A percentile compares a stretch with the other conserved stretches of the same genome.
Conservation (phyloP, 2,888 invertebrate genomes). For the Heliconius erato region DNA sequence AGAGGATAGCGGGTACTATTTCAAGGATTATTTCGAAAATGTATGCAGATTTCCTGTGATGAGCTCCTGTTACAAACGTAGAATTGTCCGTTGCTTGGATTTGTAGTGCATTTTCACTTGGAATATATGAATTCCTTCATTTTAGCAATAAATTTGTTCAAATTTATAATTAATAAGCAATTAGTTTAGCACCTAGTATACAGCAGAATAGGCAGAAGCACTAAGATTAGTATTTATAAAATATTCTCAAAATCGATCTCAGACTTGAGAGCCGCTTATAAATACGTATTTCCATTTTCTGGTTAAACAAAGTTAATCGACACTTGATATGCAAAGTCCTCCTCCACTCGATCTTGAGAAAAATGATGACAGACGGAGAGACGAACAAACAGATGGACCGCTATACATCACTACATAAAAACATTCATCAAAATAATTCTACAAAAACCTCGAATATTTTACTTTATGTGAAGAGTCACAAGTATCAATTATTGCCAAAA, state of each 20-base stretch:
- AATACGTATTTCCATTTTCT: too few species aligned
- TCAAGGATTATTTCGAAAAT: conserved; percentile 3
- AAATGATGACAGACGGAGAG: too few species aligned
- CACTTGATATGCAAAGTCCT: background rate
- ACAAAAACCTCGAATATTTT: background rate
- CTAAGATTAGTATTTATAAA: too few species aligned
- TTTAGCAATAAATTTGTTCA: background rate
- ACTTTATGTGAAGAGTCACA: background rate
- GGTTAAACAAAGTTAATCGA: too few species aligned
- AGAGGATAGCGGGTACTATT: background rate
- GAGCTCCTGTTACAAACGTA: background rate
- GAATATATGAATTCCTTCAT: background rate
- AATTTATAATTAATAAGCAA: too few species aligned
- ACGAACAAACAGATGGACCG: background rate
- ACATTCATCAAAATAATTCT: background rate
- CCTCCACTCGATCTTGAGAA: background rate
- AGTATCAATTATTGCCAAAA: conserved; percentile 2
- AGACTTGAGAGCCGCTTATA: too few species aligned
- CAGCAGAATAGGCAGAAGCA: too few species aligned
- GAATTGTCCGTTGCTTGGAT: background rate
- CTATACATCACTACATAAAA: background rate
- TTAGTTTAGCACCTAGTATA: too few species aligned
- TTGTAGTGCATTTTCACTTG: background rate
- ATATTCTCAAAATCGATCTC: too few species aligned
- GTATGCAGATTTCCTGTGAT: background rate